Evolutionary conservation across 2,113 vertebrate genomes (phyloP).

Genomic region (Prionailurus viverrinus): DNA sequence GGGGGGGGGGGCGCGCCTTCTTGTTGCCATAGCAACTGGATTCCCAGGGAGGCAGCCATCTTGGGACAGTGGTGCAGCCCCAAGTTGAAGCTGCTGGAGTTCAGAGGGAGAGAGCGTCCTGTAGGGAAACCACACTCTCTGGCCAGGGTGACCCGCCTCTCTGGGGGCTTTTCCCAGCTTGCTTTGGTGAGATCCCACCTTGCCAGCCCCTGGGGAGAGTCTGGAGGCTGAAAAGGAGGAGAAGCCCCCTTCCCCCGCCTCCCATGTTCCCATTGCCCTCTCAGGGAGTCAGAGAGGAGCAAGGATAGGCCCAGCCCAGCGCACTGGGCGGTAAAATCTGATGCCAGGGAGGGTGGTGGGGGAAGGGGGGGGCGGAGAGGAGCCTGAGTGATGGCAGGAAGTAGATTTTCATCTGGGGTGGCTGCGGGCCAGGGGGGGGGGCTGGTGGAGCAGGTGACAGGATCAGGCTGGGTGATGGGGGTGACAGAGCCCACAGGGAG

Average conservation of each 20-base stretch:
- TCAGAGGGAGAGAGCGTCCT: not conserved
- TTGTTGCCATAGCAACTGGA: not conserved
- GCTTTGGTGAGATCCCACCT: not conserved
- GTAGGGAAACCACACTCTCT: not conserved
- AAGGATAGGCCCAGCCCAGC: not conserved
- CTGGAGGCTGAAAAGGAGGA: not conserved
- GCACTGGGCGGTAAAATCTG: not conserved
- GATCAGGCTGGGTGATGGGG: not conserved
- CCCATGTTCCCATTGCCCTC: not conserved
- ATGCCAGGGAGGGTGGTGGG: fast-evolving
- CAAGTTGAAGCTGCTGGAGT: not conserved
- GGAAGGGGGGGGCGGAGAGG: not conserved
- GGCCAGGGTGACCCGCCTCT: not conserved
- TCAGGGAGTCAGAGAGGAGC: not conserved
- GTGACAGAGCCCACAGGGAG: not conserved
- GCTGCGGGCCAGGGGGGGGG: too few relatives aligned
- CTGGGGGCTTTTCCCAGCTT: not conserved
- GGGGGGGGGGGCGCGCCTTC: not conserved
- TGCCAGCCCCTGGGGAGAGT: not conserved
- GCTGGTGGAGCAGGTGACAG: not conserved
- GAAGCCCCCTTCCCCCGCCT: fast-evolving
- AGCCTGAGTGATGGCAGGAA: not conserved
- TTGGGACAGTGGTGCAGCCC: not conserved
- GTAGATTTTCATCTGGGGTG: not conserved
- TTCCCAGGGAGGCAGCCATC: not conserved